These are phyloP conservation scores for Capricornis sumatraensis DNA, from an alignment of 2,113 vertebrate species.

Conservation along the genomic window DNA sequence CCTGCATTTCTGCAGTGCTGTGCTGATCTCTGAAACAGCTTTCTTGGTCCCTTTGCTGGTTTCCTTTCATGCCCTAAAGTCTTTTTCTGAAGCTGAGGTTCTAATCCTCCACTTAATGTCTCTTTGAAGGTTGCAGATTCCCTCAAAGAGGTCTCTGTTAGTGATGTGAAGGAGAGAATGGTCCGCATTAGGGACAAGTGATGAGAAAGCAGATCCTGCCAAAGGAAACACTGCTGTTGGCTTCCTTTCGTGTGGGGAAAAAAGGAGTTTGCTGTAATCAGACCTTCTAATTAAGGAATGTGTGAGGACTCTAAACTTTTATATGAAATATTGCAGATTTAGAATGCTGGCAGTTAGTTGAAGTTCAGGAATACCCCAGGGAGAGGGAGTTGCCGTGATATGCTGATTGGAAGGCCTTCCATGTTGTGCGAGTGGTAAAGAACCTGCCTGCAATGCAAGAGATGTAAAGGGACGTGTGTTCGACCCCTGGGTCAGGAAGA, in stretches of 20 bases:
- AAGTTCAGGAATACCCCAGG: not conserved
- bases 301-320: not conserved
- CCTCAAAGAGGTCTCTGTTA: not conserved
- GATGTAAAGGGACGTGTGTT: not conserved
- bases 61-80: not conserved
- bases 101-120: not conserved
- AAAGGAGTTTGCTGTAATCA: not conserved
- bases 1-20: not conserved
- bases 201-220: not conserved
- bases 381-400: not conserved
- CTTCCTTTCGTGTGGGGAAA: not conserved
- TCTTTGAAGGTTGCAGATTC: not conserved
- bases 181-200: not conserved
- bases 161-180: not conserved
- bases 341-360: not conserved
- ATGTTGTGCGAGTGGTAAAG: not conserved
- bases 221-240: not conserved
- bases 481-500: not conserved
- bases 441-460: not conserved
- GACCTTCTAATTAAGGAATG: not conserved
- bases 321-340: not conserved
- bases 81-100: not conserved
- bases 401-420: not conserved
- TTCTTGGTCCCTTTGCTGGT: not conserved
- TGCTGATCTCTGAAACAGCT: not conserved